These are phyloP conservation scores for Periparus ater DNA, from an alignment of 2,797 vertebrate genomes.

Conservation along the genomic window DNA sequence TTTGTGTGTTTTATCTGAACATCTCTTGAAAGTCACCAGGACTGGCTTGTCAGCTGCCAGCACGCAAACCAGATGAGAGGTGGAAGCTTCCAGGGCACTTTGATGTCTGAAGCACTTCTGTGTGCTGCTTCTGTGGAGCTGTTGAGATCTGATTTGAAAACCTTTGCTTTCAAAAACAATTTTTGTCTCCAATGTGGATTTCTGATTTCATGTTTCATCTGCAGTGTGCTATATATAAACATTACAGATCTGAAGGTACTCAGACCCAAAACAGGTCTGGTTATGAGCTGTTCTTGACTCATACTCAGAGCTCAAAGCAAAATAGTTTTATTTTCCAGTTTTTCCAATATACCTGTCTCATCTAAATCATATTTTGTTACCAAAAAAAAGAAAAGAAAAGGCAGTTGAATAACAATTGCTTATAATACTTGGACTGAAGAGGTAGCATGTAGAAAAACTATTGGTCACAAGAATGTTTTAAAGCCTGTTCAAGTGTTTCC, in stretches of 20 bases:
- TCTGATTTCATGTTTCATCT: slow-evolving; percentile 16
- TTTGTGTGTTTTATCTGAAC: neutral
- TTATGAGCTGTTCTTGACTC: neutral
- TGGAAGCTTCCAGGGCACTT: neutral
- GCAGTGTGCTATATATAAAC: neutral
- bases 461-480: neutral
- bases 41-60: neutral
- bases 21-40: neutral
- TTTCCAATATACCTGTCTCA: neutral
- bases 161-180: slow-evolving; percentile 18
- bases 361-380: neutral
- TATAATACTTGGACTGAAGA: neutral
- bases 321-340: neutral
- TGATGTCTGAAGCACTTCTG: neutral
- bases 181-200: slow-evolving; percentile 13
- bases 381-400: neutral
- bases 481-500: neutral
- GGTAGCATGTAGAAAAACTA: neutral
- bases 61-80: neutral
- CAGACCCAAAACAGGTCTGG: neutral
- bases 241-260: neutral
- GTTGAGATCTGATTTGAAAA: neutral
- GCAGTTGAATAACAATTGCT: neutral
- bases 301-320: neutral
- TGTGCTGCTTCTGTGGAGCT: neutral